phyloP scores from a whole-genome alignment of 2,888 invertebrate species.

The Apoda limacodes region DNA sequence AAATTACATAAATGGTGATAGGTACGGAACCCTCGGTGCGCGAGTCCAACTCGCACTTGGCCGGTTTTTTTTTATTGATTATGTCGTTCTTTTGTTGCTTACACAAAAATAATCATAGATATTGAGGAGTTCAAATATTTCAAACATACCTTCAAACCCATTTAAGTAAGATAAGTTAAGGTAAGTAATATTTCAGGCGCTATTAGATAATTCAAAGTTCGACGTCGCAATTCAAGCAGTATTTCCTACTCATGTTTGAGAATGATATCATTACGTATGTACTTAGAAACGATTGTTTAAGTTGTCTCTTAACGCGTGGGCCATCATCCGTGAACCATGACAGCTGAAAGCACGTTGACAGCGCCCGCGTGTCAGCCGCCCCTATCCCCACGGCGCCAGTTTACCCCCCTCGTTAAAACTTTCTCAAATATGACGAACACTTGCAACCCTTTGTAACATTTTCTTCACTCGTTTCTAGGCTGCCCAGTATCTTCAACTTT shows the following conservation, averaged over 20 bases:
- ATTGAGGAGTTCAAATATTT: too few species aligned
- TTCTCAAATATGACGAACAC: slow-evolving; percentile 51
- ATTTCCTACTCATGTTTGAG: too few species aligned
- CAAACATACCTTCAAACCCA: too few species aligned
- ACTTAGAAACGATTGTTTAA: background rate
- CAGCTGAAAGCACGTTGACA: slow-evolving; percentile 45
- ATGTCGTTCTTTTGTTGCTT: background rate
- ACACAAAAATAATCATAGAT: too few species aligned
- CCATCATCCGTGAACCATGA: slow-evolving; percentile 32
- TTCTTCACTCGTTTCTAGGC: slow-evolving; percentile 35
- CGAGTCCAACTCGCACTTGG: too few species aligned
- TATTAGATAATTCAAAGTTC: too few species aligned
- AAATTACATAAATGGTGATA: too few species aligned
- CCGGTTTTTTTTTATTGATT: background rate
- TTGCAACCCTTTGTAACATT: slow-evolving; percentile 53
- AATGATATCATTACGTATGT: too few species aligned
- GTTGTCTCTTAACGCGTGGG: background rate
- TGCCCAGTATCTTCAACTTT: slow-evolving; percentile 34
- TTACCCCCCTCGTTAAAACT: slow-evolving; percentile 46
- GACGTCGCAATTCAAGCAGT: too few species aligned
- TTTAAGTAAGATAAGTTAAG: too few species aligned
- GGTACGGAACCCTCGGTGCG: too few species aligned
- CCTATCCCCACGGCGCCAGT: slow-evolving; percentile 25
- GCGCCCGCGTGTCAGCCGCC: slow-evolving; percentile 44
- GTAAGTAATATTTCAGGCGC: too few species aligned